Evolutionary conservation across 2,113 vertebrate species (phyloP), one percentile per base, ranked within the genome.

Genomic region (Pomatorhinus ruficollis): DNA sequence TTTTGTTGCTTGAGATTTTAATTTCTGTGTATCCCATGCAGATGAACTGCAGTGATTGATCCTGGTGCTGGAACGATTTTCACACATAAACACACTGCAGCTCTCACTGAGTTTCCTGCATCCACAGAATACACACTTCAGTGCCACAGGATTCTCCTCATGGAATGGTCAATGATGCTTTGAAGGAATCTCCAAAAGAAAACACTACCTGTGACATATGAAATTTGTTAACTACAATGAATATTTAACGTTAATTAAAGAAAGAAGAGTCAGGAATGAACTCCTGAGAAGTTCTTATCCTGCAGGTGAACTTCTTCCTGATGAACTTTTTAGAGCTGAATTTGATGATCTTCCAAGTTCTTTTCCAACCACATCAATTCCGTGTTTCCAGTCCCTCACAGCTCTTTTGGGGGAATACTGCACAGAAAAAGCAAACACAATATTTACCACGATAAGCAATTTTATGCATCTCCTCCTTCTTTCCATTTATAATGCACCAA

Each of bases 121-220:
- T 6, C 35, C 82, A 33, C 39, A 69, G 13, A 21, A 35, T 6
- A 4, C 6, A 14, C 4, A 5, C 0, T 1, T 4, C 33, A 56
- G 3, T 52, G 39, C 21, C 37, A 49, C 33, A 40, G 23, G 44
- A 33, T 7, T 45, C 37, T 11, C 49, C 44, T n/a, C 28, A n/a
- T 33, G 24, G 39, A 77, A 75, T 6, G 2, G 15, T 23, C 44
- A 49, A 5, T 27, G 44, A 3, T 28, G 24, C 5, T 21, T 52
- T 68, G 44, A 87, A 75, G 17, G 27, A 31, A 25, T 31, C 1
- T 22, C 44, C 44, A 50, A 45, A 71, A 61, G 10, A 61, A 68
- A 61, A 10, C 9, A 28, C 7, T n/a, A 4, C 1, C 33, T 60
- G 30, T 0, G 10, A 39, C 16, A 37, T 1, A 15, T 0, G 1